Percentiles rank a stretch among this genome's conserved stretches.
phyloP scores from a whole-genome alignment of 2,113 vertebrate genomes.

The Datnioides undecimradiatus region DNA sequence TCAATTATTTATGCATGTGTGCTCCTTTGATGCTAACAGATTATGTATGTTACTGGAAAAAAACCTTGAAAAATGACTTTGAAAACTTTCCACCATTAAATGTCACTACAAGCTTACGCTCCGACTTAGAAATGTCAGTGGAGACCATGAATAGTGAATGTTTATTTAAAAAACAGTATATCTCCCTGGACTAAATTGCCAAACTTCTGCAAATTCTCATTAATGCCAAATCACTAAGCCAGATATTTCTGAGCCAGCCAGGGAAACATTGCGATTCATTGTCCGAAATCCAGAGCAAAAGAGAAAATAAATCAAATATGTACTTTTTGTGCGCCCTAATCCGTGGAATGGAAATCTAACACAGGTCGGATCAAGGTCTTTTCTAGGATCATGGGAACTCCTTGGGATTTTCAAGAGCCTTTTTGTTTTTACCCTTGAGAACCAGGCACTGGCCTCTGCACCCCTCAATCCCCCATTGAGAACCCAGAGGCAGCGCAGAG shows the following conservation, averaged over 20 bases:
- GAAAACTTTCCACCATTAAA: constrained; percentile 82
- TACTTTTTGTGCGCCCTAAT: constrained; percentile 89
- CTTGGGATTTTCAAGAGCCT: constrained; percentile 90
- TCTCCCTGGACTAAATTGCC: not conserved
- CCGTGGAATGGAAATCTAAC: constrained; percentile 89
- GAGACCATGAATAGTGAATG: constrained; percentile 85
- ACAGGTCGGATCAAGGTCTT: constrained; percentile 88
- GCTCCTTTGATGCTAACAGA: constrained; percentile 90
- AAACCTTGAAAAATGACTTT: constrained; percentile 84
- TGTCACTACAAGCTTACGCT: constrained; percentile 78
- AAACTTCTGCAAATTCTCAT: constrained; percentile 41
- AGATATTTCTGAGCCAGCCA: constrained; percentile 74
- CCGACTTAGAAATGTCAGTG: constrained; percentile 80
- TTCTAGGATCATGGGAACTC: constrained; percentile 93
- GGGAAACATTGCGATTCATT: constrained; percentile 79
- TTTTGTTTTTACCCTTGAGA: constrained; percentile 92
- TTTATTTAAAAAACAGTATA: constrained; percentile 45
- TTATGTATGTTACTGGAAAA: constrained; percentile 82
- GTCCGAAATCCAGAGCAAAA: constrained; percentile 73
- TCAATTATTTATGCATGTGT: constrained; percentile 88
- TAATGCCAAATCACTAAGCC: constrained; percentile 30
- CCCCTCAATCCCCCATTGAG: constrained; percentile 88
- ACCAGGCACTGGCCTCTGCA: constrained; percentile 83
- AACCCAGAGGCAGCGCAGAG: constrained; percentile 83
- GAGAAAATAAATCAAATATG: constrained; percentile 89